Evolutionary conservation across 2,113 vertebrate genomes (phyloP), one percentile per base, ranked within the genome.

Genomic region (Neotragus moschatus): DNA sequence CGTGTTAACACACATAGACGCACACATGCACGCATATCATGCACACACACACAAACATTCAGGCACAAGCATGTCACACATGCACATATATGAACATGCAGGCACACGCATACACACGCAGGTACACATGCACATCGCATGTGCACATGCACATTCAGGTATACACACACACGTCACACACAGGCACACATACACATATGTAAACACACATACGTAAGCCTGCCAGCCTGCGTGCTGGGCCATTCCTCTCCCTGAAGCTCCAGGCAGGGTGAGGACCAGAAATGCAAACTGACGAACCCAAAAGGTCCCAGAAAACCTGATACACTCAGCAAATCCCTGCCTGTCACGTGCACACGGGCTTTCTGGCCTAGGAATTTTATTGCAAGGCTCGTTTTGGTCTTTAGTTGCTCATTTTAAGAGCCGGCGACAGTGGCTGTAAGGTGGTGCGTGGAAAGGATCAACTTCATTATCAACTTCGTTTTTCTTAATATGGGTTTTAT

Each of bases 401-500:
- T 91, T 28, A 56, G 47, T 13, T 3, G 75, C 88, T 96, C 26
- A 6, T 80, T 75, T 47, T 25, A 86, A 97, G 89, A 89, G 21
- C 75, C 5, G 0, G 23, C 2, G 10, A 14, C 79, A 7, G 28
- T 33, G 1, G 6, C 23, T 61, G 66, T 93, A 77, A 0, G 0
- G 12, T 1, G 7, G 19, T 43, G 2, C 16, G 0, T 4, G 47
- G 10, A 77, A 60, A 91, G 45, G 36, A 25, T 49, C 7, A 9
- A 60, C 17, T 51, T 21, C 56, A 36, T 90, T 66, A 86, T 85
- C 17, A 87, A 36, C 55, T 77, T 75, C 0, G 39, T 81, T 96
- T 97, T 96, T 84, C 91, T 91, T 95, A 87, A 90, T 66, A 39
- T n/a, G 6, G 1, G 30, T 92, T 97, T 96, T 93, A 88, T 96